phyloP scores from a whole-genome alignment of 1,140 invertebrate species.

The Musca domestica region DNA sequence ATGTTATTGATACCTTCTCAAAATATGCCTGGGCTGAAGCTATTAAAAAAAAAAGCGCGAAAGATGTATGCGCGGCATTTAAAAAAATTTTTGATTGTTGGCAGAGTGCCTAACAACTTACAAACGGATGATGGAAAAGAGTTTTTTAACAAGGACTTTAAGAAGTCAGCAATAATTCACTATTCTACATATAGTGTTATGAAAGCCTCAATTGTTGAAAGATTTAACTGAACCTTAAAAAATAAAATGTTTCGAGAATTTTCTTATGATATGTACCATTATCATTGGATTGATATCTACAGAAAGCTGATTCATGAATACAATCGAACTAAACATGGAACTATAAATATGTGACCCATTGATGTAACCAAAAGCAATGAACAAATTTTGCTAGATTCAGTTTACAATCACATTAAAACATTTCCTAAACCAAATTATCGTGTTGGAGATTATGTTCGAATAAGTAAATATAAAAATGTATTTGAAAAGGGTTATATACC shows the following conservation, averaged over 20 bases:
- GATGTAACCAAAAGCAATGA: slow-evolving; percentile 44
- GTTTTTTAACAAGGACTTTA: not conserved
- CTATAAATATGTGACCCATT: slow-evolving; percentile 50
- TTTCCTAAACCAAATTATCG: slow-evolving; percentile 28
- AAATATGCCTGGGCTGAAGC: not conserved
- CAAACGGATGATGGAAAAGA: slow-evolving; percentile 12
- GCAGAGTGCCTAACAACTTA: not conserved
- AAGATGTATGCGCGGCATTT: not conserved
- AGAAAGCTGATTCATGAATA: slow-evolving; percentile 48
- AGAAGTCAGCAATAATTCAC: slow-evolving; percentile 40
- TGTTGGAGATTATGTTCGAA: slow-evolving; percentile 45
- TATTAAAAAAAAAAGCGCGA: not conserved
- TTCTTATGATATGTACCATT: slow-evolving; percentile 47
- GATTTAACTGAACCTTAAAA: slow-evolving; percentile 55
- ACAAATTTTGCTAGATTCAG: slow-evolving; percentile 31
- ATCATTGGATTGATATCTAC: slow-evolving; percentile 52
- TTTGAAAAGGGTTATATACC: slow-evolving; percentile 53
- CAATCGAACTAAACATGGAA: slow-evolving; percentile 54
- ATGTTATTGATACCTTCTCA: not conserved
- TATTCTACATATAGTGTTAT: slow-evolving; percentile 52
- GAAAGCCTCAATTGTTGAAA: slow-evolving; percentile 56
- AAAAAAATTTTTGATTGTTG: not conserved
- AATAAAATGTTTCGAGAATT: slow-evolving; percentile 54
- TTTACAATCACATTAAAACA: slow-evolving; percentile 37
- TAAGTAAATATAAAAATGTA: slow-evolving; percentile 48